Percentiles rank a stretch among this genome's conserved stretches.
Evolutionary conservation across 2,888 invertebrate genomes (phyloP).

Genomic region (Brenthis ino): DNA sequence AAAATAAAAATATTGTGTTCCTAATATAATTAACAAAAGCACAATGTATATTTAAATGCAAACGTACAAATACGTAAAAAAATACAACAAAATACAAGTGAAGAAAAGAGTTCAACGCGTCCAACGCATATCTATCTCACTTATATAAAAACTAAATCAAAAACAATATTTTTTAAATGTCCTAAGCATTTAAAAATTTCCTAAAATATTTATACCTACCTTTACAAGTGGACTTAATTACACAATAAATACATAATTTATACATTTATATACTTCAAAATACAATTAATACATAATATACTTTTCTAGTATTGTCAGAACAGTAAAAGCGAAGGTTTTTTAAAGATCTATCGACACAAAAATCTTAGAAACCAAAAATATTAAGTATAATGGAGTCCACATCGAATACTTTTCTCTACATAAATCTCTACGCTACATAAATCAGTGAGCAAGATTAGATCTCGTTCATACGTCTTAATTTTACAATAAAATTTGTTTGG

Average conservation of each 20-base stretch:
- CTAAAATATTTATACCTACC: no score
- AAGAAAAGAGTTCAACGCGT: constrained; percentile 25
- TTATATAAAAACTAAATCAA: not conserved
- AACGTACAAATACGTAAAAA: no score
- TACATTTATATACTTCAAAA: not conserved
- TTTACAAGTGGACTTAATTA: no score
- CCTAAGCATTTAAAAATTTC: no score
- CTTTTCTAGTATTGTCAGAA: not conserved
- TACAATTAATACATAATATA: no score
- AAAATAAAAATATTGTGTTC: no score
- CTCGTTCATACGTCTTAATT: constrained; percentile 76
- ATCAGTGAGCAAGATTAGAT: constrained; percentile 75
- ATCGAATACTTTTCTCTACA: constrained; percentile 54
- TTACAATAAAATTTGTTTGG: constrained; percentile 69
- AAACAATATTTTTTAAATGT: no score
- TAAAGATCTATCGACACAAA: not conserved
- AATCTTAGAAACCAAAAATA: constrained; percentile 7
- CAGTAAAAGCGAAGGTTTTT: not conserved
- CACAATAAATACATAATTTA: not conserved
- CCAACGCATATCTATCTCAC: not conserved
- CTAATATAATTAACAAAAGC: no score
- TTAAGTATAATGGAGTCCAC: constrained; percentile 45
- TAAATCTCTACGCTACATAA: constrained; percentile 74
- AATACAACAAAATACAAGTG: not conserved
- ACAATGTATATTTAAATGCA: no score